These are phyloP conservation scores for Trachythela sp. DNA, from an alignment of 64 coral and sea anemone species.

Conservation along the genomic window DNA sequence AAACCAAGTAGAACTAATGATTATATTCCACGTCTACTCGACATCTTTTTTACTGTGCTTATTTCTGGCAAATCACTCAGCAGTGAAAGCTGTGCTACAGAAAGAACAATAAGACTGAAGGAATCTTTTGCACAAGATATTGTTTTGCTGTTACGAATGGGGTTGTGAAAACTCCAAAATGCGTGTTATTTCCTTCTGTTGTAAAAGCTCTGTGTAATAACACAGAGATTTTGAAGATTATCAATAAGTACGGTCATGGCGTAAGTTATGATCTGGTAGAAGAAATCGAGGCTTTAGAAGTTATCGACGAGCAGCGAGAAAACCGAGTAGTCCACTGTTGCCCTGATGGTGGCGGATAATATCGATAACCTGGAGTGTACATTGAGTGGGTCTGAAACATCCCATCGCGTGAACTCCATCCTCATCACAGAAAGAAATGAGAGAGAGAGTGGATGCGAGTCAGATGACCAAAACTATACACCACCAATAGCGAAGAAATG, in stretches of 20 bases:
- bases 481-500: constrained; percentile 49
- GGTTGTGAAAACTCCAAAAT: not conserved
- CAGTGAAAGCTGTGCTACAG: not conserved
- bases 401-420: not conserved
- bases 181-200: not conserved
- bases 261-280: not conserved
- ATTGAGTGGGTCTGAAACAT: not conserved
- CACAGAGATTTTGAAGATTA: not conserved
- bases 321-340: not conserved
- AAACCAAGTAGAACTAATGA: not conserved
- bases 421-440: constrained; percentile 37
- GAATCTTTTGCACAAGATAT: not conserved
- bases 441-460: constrained; percentile 11
- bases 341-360: not conserved
- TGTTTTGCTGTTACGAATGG: not conserved
- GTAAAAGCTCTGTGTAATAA: not conserved
- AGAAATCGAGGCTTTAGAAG: constrained; percentile 5
- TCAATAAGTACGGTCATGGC: not conserved
- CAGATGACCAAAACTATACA: constrained; percentile 9
- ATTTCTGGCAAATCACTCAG: constrained; percentile 29
- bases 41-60: not conserved
- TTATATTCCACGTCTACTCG: constrained; percentile 19
- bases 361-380: not conserved
- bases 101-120: constrained; percentile 1
- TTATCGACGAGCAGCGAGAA: not conserved